phyloP scores from a whole-genome alignment of 2,797 vertebrate genomes.

The Erpetoichthys calabaricus region DNA sequence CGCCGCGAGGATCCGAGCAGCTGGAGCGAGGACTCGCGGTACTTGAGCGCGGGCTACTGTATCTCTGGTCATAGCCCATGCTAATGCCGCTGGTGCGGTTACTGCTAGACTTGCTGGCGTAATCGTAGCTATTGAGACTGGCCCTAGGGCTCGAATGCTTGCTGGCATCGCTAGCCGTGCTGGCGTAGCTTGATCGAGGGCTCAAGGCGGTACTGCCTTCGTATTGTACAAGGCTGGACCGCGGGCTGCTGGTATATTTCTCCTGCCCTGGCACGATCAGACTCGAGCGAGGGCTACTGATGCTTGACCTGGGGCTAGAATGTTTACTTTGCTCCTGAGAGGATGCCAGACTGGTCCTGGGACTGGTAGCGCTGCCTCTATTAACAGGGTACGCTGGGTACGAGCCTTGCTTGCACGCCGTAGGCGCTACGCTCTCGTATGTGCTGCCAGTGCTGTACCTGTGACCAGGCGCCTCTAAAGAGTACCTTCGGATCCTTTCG shows the following conservation, averaged over 20 bases:
- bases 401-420: slow-evolving; percentile 40
- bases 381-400: slow-evolving; percentile 33
- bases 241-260: slow-evolving; percentile 56
- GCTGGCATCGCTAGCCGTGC: slow-evolving; percentile 66
- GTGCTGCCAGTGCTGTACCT: slow-evolving; percentile 59
- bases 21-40: slow-evolving; percentile 70
- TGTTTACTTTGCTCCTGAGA: slow-evolving; percentile 63
- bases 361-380: slow-evolving; percentile 46
- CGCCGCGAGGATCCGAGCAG: slow-evolving; percentile 62
- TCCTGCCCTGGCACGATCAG: slow-evolving; percentile 54
- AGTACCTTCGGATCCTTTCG: slow-evolving; percentile 61
- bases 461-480: slow-evolving; percentile 64
- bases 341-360: slow-evolving; percentile 57
- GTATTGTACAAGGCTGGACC: slow-evolving; percentile 52
- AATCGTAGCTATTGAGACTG: slow-evolving; percentile 76
- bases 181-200: slow-evolving; percentile 67
- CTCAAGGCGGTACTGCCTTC: slow-evolving; percentile 48
- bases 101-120: slow-evolving; percentile 78
- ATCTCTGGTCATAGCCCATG: slow-evolving; percentile 90
- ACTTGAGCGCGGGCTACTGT: slow-evolving; percentile 77
- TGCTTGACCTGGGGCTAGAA: slow-evolving; percentile 64
- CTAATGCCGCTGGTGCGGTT: slow-evolving; percentile 94
- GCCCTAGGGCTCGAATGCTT: slow-evolving; percentile 77
- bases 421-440: slow-evolving; percentile 50
- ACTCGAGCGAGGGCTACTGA: slow-evolving; percentile 59